Base-by-base conservation (phyloP, 2,888 invertebrate species). In the Sesamia inferens region DNA sequence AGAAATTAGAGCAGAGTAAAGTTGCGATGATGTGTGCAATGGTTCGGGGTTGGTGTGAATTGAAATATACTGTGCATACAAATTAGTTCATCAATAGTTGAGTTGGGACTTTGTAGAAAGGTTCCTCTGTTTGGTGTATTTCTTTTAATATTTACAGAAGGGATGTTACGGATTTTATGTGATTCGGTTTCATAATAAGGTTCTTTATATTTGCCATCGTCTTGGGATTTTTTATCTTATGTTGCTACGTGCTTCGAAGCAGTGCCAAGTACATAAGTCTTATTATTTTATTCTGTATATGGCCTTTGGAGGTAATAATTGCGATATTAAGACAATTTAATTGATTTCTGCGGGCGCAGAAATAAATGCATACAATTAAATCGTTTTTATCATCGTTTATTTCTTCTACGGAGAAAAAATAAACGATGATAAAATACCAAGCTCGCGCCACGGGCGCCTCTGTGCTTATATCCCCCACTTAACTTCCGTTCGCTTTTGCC, bases 11-110 rank as follows among this genome's bases (percentile, higher is more conserved):
- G 88, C 91, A 85, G 87, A 88, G 85, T 87, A 84, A 86, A 88
- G 85, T 89, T 90, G 91, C 92, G 90, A 94, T 94, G 94, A 91
- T 90, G 88, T 88, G 92, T 93, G 93, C 91, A 81, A 79, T 87
- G 88, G 87, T 85, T 83, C 78, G 78, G 88, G 86, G 84, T 86
- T 80, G 87, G 77, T 79, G 81, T 82, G 79, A 67, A 82, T 85
- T 84, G 84, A 88, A 82, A 83, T 80, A 81, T 78, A 85, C 80
- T 83, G 91, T 93, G 93, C 92, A 90, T 84, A 89, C 80, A 87
- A 88, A 89, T 88, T 84, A 77, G 83, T 75, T 78, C 65, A 85
- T 88, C 80, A 87, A 86, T 88, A 85, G 76, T 76, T 77, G 81
- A 87, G 86, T 86, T 79, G 80, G 69, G 81, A 76, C 78, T 79